Evolutionary conservation across 2,888 invertebrate species (phyloP).

Genomic region (Cephus pulcher): DNA sequence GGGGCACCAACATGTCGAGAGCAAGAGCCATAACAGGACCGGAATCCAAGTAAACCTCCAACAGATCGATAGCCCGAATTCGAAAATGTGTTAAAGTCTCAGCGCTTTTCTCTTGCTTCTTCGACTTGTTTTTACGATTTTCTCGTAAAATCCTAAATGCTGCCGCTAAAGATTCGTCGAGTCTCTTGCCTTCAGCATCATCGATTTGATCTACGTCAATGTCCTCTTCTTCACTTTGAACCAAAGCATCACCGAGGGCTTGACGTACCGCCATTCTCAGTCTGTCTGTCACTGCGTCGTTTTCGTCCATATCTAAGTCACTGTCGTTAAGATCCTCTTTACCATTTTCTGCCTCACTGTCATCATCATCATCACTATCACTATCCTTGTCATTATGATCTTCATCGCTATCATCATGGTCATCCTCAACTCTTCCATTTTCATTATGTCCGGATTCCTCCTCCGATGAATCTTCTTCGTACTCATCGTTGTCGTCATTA

Average conservation of each 20-base stretch:
- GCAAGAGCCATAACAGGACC: slow-evolving; percentile 76
- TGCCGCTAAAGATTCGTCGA: slow-evolving; percentile 79
- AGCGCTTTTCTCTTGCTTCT: slow-evolving; percentile 73
- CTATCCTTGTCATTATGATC: slow-evolving; percentile 56
- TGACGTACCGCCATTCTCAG: slow-evolving; percentile 78
- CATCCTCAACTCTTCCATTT: slow-evolving; percentile 41
- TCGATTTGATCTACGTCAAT: slow-evolving; percentile 81
- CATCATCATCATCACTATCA: slow-evolving; percentile 43
- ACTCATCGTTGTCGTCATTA: slow-evolving; percentile 64
- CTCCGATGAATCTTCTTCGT: slow-evolving; percentile 44
- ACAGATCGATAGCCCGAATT: slow-evolving; percentile 79
- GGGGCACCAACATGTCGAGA: slow-evolving; percentile 77
- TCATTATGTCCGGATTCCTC: neutral
- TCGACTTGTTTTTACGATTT: slow-evolving; percentile 53
- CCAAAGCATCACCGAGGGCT: slow-evolving; percentile 74
- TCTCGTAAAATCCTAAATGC: slow-evolving; percentile 76
- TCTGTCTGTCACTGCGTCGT: slow-evolving; percentile 77
- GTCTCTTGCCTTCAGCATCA: slow-evolving; percentile 79
- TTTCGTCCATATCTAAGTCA: slow-evolving; percentile 61
- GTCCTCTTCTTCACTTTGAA: slow-evolving; percentile 75
- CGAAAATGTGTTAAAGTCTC: slow-evolving; percentile 79
- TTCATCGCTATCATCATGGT: slow-evolving; percentile 49
- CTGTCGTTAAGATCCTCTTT: slow-evolving; percentile 48
- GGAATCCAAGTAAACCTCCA: slow-evolving; percentile 79
- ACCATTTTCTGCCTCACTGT: slow-evolving; percentile 38